phyloP scores from a whole-genome alignment of 2,113 vertebrate genomes.

The Orientallactaga bullata region DNA sequence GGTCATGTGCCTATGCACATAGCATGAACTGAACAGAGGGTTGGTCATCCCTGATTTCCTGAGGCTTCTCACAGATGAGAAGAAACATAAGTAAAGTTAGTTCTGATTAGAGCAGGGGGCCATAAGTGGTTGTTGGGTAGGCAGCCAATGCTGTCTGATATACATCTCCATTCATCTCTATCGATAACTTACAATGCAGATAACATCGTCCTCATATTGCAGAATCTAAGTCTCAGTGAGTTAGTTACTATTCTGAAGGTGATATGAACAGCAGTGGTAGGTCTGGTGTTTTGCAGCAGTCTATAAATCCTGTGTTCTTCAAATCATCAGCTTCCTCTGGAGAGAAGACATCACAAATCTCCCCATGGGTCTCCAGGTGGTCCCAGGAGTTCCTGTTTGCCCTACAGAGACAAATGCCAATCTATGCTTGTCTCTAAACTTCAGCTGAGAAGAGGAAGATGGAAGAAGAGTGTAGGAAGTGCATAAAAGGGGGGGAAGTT shows the following conservation, averaged over 20 bases:
- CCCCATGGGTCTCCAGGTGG: background rate
- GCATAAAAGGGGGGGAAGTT: background rate
- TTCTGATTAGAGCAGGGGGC: background rate
- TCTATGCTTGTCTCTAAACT: background rate
- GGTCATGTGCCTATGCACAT: background rate
- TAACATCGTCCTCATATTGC: background rate
- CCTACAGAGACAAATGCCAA: background rate
- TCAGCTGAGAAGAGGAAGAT: background rate
- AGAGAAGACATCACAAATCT: background rate
- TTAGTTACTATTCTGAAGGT: background rate
- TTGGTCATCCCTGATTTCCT: background rate
- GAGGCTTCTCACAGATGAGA: background rate
- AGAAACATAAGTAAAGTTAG: background rate
- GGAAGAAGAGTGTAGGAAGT: background rate
- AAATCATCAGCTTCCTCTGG: background rate
- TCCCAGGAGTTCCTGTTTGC: background rate
- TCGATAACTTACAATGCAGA: background rate
- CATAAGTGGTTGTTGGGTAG: background rate
- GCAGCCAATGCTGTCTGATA: background rate
- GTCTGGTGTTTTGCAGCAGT: background rate
- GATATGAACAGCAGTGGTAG: background rate
- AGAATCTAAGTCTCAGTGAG: background rate
- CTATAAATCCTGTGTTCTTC: background rate
- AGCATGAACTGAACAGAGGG: background rate
- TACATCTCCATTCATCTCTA: background rate